phyloP scores from a whole-genome alignment of 1,140 invertebrate species.

The Ptiloglossa arizonensis region DNA sequence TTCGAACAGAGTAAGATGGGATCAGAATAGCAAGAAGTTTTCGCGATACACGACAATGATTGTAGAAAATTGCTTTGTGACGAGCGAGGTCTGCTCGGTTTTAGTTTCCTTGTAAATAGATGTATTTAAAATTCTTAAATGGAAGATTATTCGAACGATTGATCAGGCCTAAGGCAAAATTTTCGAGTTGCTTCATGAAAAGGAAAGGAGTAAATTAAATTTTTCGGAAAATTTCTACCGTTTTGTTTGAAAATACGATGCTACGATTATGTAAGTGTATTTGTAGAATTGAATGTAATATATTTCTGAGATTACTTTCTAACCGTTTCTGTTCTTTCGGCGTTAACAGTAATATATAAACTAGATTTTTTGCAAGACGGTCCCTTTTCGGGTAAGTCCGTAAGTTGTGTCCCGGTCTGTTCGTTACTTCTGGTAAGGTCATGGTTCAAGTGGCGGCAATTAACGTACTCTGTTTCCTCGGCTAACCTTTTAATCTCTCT shows the following conservation, averaged over 20 bases:
- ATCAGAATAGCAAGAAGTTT: constrained; percentile 27
- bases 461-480: constrained; percentile 53
- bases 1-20: constrained; percentile 8
- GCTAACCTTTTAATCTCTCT: constrained; percentile 58
- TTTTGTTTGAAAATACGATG: too few relatives aligned
- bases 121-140: too few relatives aligned
- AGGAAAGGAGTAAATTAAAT: too few relatives aligned
- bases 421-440: constrained; percentile 40
- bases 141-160: too few relatives aligned
- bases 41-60: neutral
- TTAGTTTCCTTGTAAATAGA: too few relatives aligned
- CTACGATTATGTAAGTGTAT: too few relatives aligned
- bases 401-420: constrained; percentile 3
- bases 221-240: too few relatives aligned
- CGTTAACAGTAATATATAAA: too few relatives aligned
- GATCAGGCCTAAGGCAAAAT: too few relatives aligned
- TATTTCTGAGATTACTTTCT: neutral
- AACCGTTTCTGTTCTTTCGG: neutral
- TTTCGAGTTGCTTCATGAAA: too few relatives aligned
- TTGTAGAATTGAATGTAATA: too few relatives aligned
- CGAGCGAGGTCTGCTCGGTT: neutral
- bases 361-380: neutral
- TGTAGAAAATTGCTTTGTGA: constrained; percentile 3
- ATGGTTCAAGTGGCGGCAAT: constrained; percentile 55
- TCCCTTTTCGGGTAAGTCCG: neutral